Base-by-base conservation (phyloP, 2,888 invertebrate genomes). In the Scrobipalpa atriplicella region DNA sequence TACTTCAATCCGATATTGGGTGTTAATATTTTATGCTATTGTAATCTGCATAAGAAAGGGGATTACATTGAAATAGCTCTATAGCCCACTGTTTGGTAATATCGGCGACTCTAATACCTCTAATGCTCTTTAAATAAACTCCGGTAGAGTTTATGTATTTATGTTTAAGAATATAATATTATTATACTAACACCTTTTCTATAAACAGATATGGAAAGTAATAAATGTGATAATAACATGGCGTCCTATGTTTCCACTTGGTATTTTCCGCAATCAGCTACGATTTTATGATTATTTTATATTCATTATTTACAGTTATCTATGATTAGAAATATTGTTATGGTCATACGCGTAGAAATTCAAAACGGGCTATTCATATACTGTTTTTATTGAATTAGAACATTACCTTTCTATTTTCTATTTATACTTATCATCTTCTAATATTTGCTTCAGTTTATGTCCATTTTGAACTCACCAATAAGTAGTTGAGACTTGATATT, bases 1-100 rank as follows among this genome's bases (percentile, higher is more conserved):
- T 72, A 78, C 74, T 82, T 73, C 76, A 74, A 73, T 77, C 72
- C 77, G 72, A 79, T n/a, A n/a, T 79, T 78, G 76, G 73, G 73
- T 74, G 73, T 77, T 79, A 78, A 74, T 77, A 73, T 78, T 75
- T 73, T 70, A 75, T 73, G 68, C 67, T 65, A 68, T 69, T 71
- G 67, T 68, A 41, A 73, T 76, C 72, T 74, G 69, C 74, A 76
- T 77, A 68, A 72, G 70, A 75, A 76, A 73, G 69, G 70, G 66
- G 66, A 71, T 73, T 70, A 68, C 58, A 66, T 70, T 68, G 36
- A 67, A 66, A 68, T 69, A 68, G 68, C 67, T 68, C 47, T 66
- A 68, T 69, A 69, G 66, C 67, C 68, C 61, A 69, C 43, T 67
- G 54, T 66, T 61, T 67, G 41, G 54, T 51, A 66, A 63, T 67